Base-by-base conservation (phyloP, 2,888 invertebrate species). In the Zygogramma bicolorata region DNA sequence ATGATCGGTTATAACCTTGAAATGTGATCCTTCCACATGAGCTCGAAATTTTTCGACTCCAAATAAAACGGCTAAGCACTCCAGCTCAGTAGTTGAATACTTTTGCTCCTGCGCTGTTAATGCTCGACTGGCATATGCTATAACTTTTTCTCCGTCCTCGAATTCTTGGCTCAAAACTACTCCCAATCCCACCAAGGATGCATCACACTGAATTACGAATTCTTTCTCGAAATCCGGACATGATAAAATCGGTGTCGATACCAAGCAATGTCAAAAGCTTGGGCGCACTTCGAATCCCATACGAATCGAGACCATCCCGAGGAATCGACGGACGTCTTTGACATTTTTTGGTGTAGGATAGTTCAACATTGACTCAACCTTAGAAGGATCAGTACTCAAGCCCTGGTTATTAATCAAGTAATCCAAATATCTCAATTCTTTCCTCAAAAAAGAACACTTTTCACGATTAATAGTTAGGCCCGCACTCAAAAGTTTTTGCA, bases 201-300 rank as follows among this genome's bases (percentile, higher is more conserved):
- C 79, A 70, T 81, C 80, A 7, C 77, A 75, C 27, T 81, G 79
- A 8, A 81, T 29, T 2, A 57, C 67, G 69, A 80, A 80, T 3
- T 74, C 67, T 13, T 18, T 25, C 0, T 34, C 20, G 58, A 74
- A 77, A 69, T 78, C 69, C 2, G 76, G 76, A 65, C 76, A 79
- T 10, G 70, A 27, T 4, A 80, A 18, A 42, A 42, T 42, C 1
- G 53, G 53, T 2, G 53, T n/a, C 10, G 53, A 53, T 8, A 63
- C 25, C 63, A 63, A 46, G 3, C 42, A 63, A 15, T 63, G 63
- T 42, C 13, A 22, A 63, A 63, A 6, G 63, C 63, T 20, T 13
- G 20, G 3, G 4, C 20, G 8, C 63, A 63, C 13, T 22, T 31
- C 3, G 46, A 63, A 42, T 15, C 29, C 63, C 63, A 63, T 18